Percentiles rank a stretch among this genome's conserved stretches.
These are phyloP conservation scores for Heliornis fulica DNA, from an alignment of 2,113 vertebrate species.

Conservation along the genomic window DNA sequence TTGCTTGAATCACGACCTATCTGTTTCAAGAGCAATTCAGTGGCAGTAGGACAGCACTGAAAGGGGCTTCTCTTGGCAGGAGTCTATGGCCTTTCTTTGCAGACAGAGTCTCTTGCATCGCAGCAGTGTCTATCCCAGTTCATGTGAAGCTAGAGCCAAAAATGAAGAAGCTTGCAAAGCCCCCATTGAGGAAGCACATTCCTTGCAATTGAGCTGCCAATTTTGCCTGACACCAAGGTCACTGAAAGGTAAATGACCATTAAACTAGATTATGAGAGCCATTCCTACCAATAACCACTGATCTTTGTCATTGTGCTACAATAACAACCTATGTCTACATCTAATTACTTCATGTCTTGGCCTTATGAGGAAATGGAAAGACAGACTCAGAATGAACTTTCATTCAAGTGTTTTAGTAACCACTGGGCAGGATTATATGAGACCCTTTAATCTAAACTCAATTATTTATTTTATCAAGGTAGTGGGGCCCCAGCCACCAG, in stretches of 20 bases:
- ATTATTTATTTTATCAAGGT: slow-evolving; percentile 32
- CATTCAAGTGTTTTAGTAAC: slow-evolving; percentile 44
- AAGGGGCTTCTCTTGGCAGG: slow-evolving; percentile 24
- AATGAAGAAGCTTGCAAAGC: slow-evolving; percentile 27
- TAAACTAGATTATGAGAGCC: slow-evolving; percentile 55
- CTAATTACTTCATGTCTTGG: slow-evolving; percentile 36
- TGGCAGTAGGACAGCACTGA: neutral
- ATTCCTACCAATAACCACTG: slow-evolving; percentile 52
- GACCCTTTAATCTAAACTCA: slow-evolving; percentile 28
- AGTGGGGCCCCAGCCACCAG: neutral
- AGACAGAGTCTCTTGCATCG: slow-evolving; percentile 27
- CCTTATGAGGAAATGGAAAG: slow-evolving; percentile 36
- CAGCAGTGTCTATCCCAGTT: neutral
- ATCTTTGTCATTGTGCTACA: slow-evolving; percentile 41
- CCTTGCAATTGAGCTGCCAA: slow-evolving; percentile 37
- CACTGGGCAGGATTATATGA: slow-evolving; percentile 17
- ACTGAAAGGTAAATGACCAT: slow-evolving; percentile 65
- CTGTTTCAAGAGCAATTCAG: neutral
- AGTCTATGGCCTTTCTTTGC: neutral
- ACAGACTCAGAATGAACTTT: slow-evolving; percentile 29
- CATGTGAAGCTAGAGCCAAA: slow-evolving; percentile 9
- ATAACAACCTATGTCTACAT: slow-evolving; percentile 38
- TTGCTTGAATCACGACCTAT: neutral
- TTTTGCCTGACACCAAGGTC: slow-evolving; percentile 55
- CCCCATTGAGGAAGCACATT: slow-evolving; percentile 52